phyloP scores from a whole-genome alignment of 2,797 vertebrate genomes.

The Spinus pinus region DNA sequence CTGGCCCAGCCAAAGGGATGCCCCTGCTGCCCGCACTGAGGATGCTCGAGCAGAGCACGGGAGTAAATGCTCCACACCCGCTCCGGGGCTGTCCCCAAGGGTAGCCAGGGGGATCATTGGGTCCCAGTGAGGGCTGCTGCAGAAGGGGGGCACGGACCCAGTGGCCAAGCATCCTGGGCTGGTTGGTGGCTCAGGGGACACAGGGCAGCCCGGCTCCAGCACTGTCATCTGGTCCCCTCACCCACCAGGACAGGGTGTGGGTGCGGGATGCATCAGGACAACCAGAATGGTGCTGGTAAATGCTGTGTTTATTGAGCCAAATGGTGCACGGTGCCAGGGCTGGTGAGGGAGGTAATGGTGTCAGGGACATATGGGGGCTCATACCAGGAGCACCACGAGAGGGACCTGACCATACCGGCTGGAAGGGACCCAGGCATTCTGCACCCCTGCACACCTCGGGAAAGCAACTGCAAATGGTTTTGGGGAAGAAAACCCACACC shows the following conservation, averaged over 20 bases:
- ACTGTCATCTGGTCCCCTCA: fast-evolving
- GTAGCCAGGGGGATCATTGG: fast-evolving
- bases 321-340: fast-evolving
- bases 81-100: background rate
- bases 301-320: background rate
- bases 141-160: fast-evolving
- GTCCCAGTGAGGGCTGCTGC: background rate
- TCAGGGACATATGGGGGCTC: background rate
- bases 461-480: background rate
- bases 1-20: background rate
- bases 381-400: background rate
- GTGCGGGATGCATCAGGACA: fast-evolving
- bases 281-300: background rate
- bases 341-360: background rate
- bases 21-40: background rate
- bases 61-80: background rate
- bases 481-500: background rate
- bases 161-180: fast-evolving
- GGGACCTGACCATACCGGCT: no score
- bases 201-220: background rate
- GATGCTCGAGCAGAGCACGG: background rate
- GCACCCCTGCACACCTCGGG: background rate
- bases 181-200: background rate
- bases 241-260: background rate
- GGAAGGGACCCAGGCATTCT: background rate